Evolutionary conservation across 2,113 vertebrate genomes (phyloP), one percentile per base, ranked within the genome.

Genomic region (Amphiprion ocellaris): DNA sequence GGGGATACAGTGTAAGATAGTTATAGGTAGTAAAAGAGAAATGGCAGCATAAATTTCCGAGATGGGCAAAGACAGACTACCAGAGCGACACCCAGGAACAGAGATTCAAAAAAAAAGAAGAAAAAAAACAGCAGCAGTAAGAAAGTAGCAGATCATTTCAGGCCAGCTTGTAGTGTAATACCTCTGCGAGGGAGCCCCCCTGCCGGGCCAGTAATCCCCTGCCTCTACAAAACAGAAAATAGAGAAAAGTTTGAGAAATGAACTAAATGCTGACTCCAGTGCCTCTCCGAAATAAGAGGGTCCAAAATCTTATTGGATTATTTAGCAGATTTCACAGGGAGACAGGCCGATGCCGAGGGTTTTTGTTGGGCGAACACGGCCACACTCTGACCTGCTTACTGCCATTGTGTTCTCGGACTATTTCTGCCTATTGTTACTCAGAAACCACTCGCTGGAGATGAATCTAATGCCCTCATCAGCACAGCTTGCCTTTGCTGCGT

Each of bases 191-290:
- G 26, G 81, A 37, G 77, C 15, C 79, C 82, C 89, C 85, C 87
- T 76, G 74, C 86, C 24, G 68, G 68, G 83, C 39, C 81, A 58
- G 69, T 89, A 93, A 93, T 90, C 90, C 87, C 70, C 73, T 64
- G 64, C 63, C 80, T 71, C 74, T 76, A 81, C 84, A 85, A 86
- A 90, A 87, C 77, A 82, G 60, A 71, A 85, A 87, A 87, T 79
- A 80, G 62, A 83, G 69, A 66, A 87, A 89, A 86, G 65, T 83
- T 80, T 70, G 61, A 86, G 60, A 66, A 87, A 85, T 82, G 64
- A 83, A 84, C 67, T 79, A 84, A 86, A 83, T 73, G 90, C 90
- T 92, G 91, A 92, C 87, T 90, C 79, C 46, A 84, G 73, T 53
- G 80, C 21, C 82, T 71, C 74, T 73, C 62, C 17, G 21, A 80